Evolutionary conservation across 2,797 vertebrate species (phyloP), one percentile per base, ranked within the genome.

Genomic region (Pseudochromis fuscus): DNA sequence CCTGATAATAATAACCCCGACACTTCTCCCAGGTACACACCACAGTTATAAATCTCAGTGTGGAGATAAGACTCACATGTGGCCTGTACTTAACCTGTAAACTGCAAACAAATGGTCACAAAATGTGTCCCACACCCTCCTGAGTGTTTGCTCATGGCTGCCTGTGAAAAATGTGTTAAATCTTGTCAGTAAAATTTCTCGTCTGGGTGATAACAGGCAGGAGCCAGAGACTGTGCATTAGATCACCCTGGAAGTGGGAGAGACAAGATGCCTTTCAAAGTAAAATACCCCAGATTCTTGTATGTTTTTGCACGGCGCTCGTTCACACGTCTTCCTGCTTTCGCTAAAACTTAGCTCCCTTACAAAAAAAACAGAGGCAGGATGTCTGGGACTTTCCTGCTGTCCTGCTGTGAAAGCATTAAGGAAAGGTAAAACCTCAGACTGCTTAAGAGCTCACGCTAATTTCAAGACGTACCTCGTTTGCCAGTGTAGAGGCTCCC

Each of bases 51-150:
- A 78, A 87, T 89, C 79, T 80, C 60, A 45, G 60, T 83, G 73
- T 77, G 52, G 11, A 78, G 78, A 83, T 79, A 80, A 65, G 75
- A 73, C 66, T 69, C 45, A 66, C 58, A 75, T 31, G 49, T 75
- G 74, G 72, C 73, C 64, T 28, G 50, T 60, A 71, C 75, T 72
- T 91, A 85, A 87, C 77, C 83, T 46, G 67, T 62, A 73, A 37
- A 57, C 87, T 81, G 78, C 85, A 84, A 89, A 87, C 88, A 91
- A 89, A 90, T 88, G 82, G 81, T 86, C 77, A 63, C 80, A 82
- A 53, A 25, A 42, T 12, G 45, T 25, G 16, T 27, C 19, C 27
- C 5, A 16, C 35, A 19, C 53, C n/a, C 44, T 50, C 4, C 6
- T 21, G 46, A 44, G 33, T 72, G 67, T 82, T 86, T 78, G 38